Evolutionary conservation across 2,888 invertebrate genomes (phyloP).

Genomic region (Elmis aenea): DNA sequence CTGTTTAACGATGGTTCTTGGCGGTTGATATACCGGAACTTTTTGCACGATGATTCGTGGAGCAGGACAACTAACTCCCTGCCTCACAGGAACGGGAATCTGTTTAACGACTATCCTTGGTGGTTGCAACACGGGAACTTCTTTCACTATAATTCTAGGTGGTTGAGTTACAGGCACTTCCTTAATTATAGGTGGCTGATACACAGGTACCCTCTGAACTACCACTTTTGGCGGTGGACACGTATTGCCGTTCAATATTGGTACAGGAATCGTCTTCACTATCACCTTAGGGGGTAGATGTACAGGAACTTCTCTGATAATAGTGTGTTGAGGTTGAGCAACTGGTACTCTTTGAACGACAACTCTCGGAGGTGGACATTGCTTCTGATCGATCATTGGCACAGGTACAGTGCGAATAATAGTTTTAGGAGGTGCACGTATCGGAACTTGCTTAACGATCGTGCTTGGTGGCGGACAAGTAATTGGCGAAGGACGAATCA

Average conservation of each 20-base stretch:
- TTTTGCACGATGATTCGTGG: constrained; percentile 7
- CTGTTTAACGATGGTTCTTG: constrained; percentile 8
- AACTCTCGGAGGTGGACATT: constrained; percentile 7
- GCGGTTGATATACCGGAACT: constrained; percentile 9
- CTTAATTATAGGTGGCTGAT: constrained; percentile 5
- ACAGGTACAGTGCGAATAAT: constrained; percentile 6
- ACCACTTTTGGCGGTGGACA: constrained; percentile 3
- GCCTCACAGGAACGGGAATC: constrained; percentile 5
- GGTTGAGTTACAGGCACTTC: constrained; percentile 4
- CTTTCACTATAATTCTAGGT: constrained; percentile 5
- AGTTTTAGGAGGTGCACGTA: constrained; percentile 3
- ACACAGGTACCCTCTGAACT: constrained; percentile 4
- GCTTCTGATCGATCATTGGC: not conserved
- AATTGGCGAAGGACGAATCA: not conserved
- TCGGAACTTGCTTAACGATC: constrained; percentile 1
- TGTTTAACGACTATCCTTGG: constrained; percentile 3
- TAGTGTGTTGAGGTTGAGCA: constrained; percentile 3
- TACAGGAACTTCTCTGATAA: constrained; percentile 8
- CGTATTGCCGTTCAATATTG: not conserved
- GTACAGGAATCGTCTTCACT: constrained; percentile 1
- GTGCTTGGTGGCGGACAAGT: not conserved
- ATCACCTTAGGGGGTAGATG: not conserved
- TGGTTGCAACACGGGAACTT: constrained; percentile 6
- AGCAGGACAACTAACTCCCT: not conserved
- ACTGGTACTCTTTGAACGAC: constrained; percentile 4